phyloP scores from a whole-genome alignment of 1,140 invertebrate species.

The Scaptomyza montana region DNA sequence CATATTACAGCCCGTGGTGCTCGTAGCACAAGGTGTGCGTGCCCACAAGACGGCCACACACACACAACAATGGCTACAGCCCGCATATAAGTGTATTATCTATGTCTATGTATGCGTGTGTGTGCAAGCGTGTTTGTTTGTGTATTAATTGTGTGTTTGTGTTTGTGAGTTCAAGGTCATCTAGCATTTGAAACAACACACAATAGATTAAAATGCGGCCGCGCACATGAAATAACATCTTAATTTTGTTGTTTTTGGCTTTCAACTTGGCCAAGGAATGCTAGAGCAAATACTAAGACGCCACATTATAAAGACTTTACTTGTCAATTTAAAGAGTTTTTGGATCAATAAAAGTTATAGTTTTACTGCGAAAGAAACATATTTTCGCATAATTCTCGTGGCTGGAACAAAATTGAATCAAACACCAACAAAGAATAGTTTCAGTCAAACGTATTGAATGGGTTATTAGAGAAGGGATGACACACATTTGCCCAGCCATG shows the following conservation, averaged over 20 bases:
- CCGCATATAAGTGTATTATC: slow-evolving; percentile 52
- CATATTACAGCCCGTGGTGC: slow-evolving; percentile 43
- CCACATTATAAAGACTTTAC: not conserved
- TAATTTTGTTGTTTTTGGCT: slow-evolving; percentile 53
- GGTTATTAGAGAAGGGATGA: not conserved
- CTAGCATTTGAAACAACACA: slow-evolving; percentile 81
- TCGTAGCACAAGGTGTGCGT: slow-evolving; percentile 71
- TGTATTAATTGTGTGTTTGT: slow-evolving; percentile 25
- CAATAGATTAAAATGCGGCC: slow-evolving; percentile 71
- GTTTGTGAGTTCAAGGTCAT: slow-evolving; percentile 82
- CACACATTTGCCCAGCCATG: slow-evolving; percentile 22
- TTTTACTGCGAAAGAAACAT: slow-evolving; percentile 16
- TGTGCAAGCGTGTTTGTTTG: slow-evolving; percentile 30
- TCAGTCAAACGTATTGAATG: slow-evolving; percentile 11
- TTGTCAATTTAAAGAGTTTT: no score
- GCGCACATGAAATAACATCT: slow-evolving; percentile 60
- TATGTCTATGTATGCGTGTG: not conserved
- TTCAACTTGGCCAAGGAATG: not conserved
- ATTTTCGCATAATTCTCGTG: slow-evolving; percentile 59
- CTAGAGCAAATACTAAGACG: not conserved
- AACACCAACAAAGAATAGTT: slow-evolving; percentile 61
- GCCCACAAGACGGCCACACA: slow-evolving; percentile 57
- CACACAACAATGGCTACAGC: slow-evolving; percentile 49
- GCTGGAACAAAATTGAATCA: slow-evolving; percentile 63
- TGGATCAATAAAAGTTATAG: slow-evolving; percentile 8